Evolutionary conservation across 2,113 vertebrate species (phyloP), one percentile per base, ranked within the genome.

Genomic region (Actenoides lindsayi): DNA sequence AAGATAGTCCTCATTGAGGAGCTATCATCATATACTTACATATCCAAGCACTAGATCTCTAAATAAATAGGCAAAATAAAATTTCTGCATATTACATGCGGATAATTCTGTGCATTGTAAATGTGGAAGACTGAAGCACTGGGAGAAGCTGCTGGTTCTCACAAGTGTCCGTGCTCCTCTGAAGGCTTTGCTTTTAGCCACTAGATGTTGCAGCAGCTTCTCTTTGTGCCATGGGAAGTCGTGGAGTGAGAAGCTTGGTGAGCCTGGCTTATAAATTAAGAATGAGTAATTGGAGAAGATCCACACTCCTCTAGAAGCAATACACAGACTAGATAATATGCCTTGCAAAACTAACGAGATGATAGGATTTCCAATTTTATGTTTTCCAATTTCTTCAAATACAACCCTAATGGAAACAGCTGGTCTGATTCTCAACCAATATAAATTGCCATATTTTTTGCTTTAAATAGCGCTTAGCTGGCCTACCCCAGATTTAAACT

Each of bases 351-450:
- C 80, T 90, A 96, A 92, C 2, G 18, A 89, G 88, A 91, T 92
- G 77, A 93, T 93, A 95, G 90, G 64, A 83, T 96, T 97, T 95
- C 95, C 86, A 96, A 73, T 86, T 94, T 89, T 37, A 57, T 20
- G 17, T 96, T 95, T 96, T 90, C 92, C 94, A 96, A 96, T 95
- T 95, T 89, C 96, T 95, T 96, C 67, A 87, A 89, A 95, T 95
- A 86, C 96, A 92, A 93, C 67, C 77, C 94, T 62, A 70, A 96
- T 95, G 92, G 77, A 91, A 95, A 68, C 91, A 96, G 80, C 96
- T 96, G 94, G 70, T 79, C 74, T 87, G 83, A 94, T 91, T 95
- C 87, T 87, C 83, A 92, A 87, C 76, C 69, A 69, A 89, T 92
- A 90, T 19, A 90, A 94, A 89, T 91, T 33, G 60, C 78, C 83